Evolutionary conservation across 2,888 invertebrate genomes (phyloP), one percentile per base, ranked within the genome.

Genomic region (Rosalia funebris): DNA sequence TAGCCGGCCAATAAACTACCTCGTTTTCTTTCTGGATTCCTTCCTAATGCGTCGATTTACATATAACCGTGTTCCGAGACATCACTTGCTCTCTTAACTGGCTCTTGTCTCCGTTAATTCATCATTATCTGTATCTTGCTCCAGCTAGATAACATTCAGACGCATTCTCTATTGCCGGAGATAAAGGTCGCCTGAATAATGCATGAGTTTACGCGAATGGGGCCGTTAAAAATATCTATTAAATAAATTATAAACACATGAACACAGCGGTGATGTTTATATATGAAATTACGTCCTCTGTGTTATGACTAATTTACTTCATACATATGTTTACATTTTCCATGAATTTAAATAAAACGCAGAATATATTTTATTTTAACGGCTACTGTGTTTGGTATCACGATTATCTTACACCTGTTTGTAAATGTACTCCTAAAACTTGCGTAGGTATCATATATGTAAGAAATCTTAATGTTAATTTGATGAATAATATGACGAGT

Each of bases 1-100:
- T 67, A 67, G 59, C 61, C 58, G 55, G 57, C 55, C 59, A 32
- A 72, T 72, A 72, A 72, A 71, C 66, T 69, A 68, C 64, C 62
- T 68, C 58, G 60, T 64, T 65, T n/a, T 60, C 61, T 60, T 63
- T 66, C 14, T 41, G 61, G 58, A 70, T 71, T 71, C 70, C 68
- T 64, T 58, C 60, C 66, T 71, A 71, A 71, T 69, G 70, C 64
- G 60, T 53, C 63, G 67, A 72, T 72, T 71, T 73, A 71, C 72
- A 71, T 71, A 71, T 66, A 65, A 66, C 68, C 62, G 70, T 57
- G 39, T 31, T 48, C 55, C 14, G 17, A 42, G 53, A 37, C 57
- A 62, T 57, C 61, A 46, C 37, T 62, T 57, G 41, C 41, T 37
- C 57, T 41, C 11, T 39, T 54, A 53, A 59, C 47, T 46, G 42